phyloP scores from a whole-genome alignment of 2,888 invertebrate genomes.

The Lasioglossum malachurum region DNA sequence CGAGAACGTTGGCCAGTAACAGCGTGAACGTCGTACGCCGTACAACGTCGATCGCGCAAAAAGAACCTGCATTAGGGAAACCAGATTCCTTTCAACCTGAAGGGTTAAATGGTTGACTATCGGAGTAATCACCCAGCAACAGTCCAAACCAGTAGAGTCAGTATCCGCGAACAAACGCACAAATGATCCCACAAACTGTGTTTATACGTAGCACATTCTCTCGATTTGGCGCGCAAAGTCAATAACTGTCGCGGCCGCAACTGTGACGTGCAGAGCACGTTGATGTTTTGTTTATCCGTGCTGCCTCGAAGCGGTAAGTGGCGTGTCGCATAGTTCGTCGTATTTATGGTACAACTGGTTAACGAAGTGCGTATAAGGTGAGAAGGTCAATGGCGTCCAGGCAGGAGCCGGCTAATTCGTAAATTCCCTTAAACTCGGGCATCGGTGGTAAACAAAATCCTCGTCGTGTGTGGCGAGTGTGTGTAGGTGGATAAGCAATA shows the following conservation, averaged over 20 bases:
- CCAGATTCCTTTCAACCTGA: background rate
- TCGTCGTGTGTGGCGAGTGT: background rate
- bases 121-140: background rate
- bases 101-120: background rate
- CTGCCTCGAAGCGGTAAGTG: background rate
- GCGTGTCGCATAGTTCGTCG: background rate
- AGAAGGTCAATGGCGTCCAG: background rate
- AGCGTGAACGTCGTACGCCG: background rate
- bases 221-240: background rate
- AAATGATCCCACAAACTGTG: background rate
- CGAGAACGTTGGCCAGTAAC: background rate
- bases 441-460: background rate
- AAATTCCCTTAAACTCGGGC: background rate
- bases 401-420: background rate
- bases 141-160: background rate
- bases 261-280: background rate
- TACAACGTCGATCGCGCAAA: background rate
- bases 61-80: background rate
- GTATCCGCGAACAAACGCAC: background rate
- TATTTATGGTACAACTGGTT: background rate
- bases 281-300: background rate
- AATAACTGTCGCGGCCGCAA: background rate
- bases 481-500: background rate
- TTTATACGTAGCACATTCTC: background rate
- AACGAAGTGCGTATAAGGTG: background rate